Evolutionary conservation across 1,140 invertebrate genomes (phyloP).

Genomic region (Metaphire vulgaris): DNA sequence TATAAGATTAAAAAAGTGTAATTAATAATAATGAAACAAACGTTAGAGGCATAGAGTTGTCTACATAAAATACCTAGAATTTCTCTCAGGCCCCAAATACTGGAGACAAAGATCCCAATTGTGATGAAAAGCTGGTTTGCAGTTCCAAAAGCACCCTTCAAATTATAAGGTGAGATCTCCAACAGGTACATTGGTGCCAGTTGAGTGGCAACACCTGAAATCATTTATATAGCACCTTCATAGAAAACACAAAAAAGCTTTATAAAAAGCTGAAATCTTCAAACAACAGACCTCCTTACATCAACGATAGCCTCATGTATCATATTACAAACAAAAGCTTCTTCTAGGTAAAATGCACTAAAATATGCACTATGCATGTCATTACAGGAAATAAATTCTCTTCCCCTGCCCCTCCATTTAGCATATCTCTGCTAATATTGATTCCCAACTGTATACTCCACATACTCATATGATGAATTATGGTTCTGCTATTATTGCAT

Average conservation of each 20-base stretch:
- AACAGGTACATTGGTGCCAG: constrained; percentile 77
- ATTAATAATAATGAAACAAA: too few species aligned
- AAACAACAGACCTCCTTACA: neutral
- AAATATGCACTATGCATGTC: too few species aligned
- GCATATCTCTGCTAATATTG: too few species aligned
- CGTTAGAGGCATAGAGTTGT: too few species aligned
- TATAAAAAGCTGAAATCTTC: neutral
- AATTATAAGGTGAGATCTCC: constrained; percentile 74
- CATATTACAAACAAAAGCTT: too few species aligned
- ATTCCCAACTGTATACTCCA: too few species aligned
- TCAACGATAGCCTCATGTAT: neutral
- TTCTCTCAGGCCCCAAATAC: constrained; percentile 57
- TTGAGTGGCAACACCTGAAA: constrained; percentile 26
- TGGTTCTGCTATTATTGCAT: too few species aligned
- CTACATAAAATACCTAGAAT: constrained; percentile 72
- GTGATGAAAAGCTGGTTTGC: constrained; percentile 84
- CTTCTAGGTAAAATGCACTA: too few species aligned
- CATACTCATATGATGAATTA: too few species aligned
- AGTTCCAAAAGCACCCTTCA: constrained; percentile 74
- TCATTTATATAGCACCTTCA: neutral
- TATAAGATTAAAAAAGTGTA: too few species aligned
- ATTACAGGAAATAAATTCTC: too few species aligned
- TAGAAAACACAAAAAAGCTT: neutral
- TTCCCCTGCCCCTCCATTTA: too few species aligned
- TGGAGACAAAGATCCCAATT: constrained; percentile 68